phyloP scores from a whole-genome alignment of 2,113 vertebrate genomes.

The Pristiophorus japonicus region DNA sequence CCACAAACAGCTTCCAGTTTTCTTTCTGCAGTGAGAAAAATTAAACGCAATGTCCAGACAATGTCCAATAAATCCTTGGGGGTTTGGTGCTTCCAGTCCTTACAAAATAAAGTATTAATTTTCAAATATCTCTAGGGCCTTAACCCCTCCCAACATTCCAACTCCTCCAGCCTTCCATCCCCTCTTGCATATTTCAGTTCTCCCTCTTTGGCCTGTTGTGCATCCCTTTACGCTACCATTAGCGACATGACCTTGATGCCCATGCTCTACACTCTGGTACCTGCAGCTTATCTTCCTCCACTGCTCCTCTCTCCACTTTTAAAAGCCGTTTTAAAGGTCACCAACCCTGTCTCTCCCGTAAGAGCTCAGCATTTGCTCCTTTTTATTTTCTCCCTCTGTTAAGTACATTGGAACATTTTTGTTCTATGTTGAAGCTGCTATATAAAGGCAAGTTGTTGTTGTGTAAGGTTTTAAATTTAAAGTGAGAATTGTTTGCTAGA shows the following conservation, averaged over 20 bases:
- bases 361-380: neutral
- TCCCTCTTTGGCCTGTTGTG: no score
- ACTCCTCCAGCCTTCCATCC: no score
- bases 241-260: neutral
- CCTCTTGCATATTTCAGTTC: neutral
- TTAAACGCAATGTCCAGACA: no score
- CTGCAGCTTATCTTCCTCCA: neutral
- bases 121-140: neutral
- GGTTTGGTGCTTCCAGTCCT: no score
- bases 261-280: neutral
- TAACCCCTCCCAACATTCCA: neutral
- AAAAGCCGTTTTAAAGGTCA: neutral
- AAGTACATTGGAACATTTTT: neutral
- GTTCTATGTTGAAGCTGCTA: neutral
- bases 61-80: no score
- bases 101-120: neutral
- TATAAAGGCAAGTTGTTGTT: neutral
- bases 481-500: neutral
- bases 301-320: neutral
- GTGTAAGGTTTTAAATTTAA: neutral
- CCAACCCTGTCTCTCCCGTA: neutral
- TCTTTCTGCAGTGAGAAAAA: no score
- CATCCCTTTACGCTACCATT: neutral
- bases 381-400: neutral
- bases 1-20: no score